Evolutionary conservation across 2,797 vertebrate genomes (phyloP), one percentile per base, ranked within the genome.

Genomic region (Aplochiton taeniatus): DNA sequence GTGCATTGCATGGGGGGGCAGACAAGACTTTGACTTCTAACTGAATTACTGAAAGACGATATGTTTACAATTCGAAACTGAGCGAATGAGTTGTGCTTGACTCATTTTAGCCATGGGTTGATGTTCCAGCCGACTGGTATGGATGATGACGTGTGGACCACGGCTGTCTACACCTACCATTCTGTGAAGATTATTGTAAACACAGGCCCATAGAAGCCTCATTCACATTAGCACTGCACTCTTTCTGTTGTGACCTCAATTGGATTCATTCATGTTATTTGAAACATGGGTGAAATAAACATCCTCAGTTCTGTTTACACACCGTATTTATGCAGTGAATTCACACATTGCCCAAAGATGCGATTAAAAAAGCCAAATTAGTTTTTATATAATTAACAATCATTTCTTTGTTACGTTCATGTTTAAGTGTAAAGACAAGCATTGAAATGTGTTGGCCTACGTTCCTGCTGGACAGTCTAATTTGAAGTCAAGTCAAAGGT

Each of bases 11-110:
- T 14, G 17, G 44, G 59, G 53, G 60, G n/a, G 31, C 2, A 31
- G 6, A 31, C 6, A 31, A 31, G 31, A 31, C 31, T 31, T 31
- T 31, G 31, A 31, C 31, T 31, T 31, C 31, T 31, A 31, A 31
- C 31, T 6, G 6, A 31, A 31, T 31, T 31, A 31, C 31, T 3
- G 31, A 31, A 31, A 31, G 31, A 31, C 58, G 19, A 65, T 2
- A 57, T 67, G 75, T 75, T 74, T 74, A 68, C 76, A 58, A 43
- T 49, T 65, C 68, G 72, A 50, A 64, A 74, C 65, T 58, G 66
- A 63, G 66, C 51, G 12, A 59, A 60, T 78, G 69, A 64, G 64
- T 67, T 58, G 67, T 72, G 63, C 75, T 76, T 56, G 62, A 31
- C 67, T 53, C 64, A 55, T 20, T 68, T 63, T 52, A n/a, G 61